Evolutionary conservation across 2,888 invertebrate genomes (phyloP).

Genomic region (Papilio gigon): DNA sequence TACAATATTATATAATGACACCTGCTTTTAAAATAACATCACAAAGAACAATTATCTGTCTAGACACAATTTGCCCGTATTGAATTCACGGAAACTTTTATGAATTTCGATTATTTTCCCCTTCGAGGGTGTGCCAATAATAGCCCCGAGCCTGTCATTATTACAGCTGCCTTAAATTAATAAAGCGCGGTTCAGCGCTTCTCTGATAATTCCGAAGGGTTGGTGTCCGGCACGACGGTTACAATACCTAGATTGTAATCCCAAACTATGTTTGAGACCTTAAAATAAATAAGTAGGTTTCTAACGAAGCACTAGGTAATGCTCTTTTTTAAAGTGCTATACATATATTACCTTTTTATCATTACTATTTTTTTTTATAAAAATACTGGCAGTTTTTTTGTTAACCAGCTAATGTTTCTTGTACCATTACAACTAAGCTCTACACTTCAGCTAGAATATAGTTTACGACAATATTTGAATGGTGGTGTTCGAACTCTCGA

Average conservation of each 20-base stretch:
- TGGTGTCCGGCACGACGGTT: background rate
- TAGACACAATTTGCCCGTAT: conserved; percentile 20
- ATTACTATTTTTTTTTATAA: too few relatives aligned
- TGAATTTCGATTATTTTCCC: conserved; percentile 30
- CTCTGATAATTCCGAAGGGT: background rate
- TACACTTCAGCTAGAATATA: too few relatives aligned
- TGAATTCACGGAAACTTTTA: conserved; percentile 24
- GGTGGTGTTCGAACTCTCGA: too few relatives aligned
- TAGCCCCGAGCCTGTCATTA: conserved; percentile 28
- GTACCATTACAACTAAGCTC: too few relatives aligned
- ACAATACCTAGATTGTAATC: background rate
- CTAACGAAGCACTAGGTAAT: too few relatives aligned
- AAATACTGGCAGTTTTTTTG: too few relatives aligned
- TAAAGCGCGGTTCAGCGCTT: conserved; percentile 16
- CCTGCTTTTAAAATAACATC: conserved; percentile 16
- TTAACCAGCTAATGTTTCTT: too few relatives aligned
- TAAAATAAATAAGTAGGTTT: too few relatives aligned
- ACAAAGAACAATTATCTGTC: conserved; percentile 26
- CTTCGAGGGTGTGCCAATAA: conserved; percentile 27
- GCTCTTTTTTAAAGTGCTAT: too few relatives aligned
- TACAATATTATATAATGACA: background rate
- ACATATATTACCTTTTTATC: too few relatives aligned
- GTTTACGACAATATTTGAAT: too few relatives aligned
- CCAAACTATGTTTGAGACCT: background rate
- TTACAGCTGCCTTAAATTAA: conserved; percentile 26